Base-by-base conservation (phyloP, 2,797 vertebrate genomes). In the Percopsis omiscomaycus region DNA sequence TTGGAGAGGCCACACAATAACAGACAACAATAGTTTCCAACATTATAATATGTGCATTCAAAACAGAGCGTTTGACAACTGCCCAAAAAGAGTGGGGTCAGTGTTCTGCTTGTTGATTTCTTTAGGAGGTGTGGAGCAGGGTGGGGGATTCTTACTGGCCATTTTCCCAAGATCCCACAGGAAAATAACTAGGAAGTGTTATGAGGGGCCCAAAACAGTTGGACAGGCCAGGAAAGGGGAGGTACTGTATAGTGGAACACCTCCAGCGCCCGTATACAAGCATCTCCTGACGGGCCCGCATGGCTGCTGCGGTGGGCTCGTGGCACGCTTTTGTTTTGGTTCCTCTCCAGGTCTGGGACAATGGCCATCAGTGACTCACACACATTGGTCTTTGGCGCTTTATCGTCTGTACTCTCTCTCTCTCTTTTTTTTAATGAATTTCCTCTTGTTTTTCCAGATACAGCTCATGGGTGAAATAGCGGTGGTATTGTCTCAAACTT, bases 111-210 rank as follows among this genome's bases (percentile, higher is more conserved):
- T 48, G 12, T 48, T 48, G 12, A 15, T 48, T 3, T 48, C n/a
- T 55, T 15, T 69, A 71, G 37, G 53, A 69, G 59, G 69, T 44
- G 68, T 72, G 63, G 57, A 67, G 0, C 49, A 71, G 84, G 86
- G 80, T 61, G 79, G 85, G 73, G 82, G 84, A 61, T 64, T 3
- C 51, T 63, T 67, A 71, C 83, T 82, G 72, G 73, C 61, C 65
- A 53, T 73, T 86, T 91, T 91, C 83, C 71, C 78, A 29, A 59
- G 55, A 73, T 85, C 86, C 87, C 75, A 80, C 83, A 90, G 92
- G 91, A 92, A 93, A 82, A 79, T n/a, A 73, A 75, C 69, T 89
- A 90, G 90, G 91, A 93, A 91, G 84, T 62, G 63, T 80, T 62
- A 79, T 72, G 59, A 16, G 59, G 83, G 78, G 74, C 80, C 77